Percentiles rank a stretch among this genome's conserved stretches.
phyloP scores from a whole-genome alignment of 2,888 invertebrate genomes.

The Hydroisotoma schaefferi region DNA sequence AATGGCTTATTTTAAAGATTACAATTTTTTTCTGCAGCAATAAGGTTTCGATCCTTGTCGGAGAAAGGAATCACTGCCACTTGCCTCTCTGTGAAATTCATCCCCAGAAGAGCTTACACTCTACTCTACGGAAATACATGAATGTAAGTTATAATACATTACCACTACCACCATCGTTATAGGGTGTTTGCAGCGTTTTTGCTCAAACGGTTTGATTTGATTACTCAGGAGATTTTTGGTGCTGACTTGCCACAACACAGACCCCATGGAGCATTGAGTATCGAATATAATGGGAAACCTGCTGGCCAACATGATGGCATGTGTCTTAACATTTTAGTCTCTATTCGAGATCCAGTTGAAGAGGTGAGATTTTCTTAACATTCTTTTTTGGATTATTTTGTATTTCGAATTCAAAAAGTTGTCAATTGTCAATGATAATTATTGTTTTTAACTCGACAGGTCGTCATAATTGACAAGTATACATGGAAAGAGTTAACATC shows the following conservation, averaged over 20 bases:
- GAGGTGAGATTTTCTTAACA: constrained; percentile 54
- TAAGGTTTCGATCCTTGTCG: constrained; percentile 75
- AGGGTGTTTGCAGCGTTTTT: too few relatives aligned
- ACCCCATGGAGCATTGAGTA: constrained; percentile 72
- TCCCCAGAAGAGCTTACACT: constrained; percentile 78
- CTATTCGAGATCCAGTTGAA: constrained; percentile 78
- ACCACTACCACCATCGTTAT: neutral
- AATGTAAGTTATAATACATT: constrained; percentile 56
- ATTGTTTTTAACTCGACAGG: constrained; percentile 52
- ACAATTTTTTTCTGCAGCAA: constrained; percentile 58
- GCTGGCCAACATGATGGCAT: constrained; percentile 64
- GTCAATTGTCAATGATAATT: neutral
- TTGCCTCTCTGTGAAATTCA: constrained; percentile 85
- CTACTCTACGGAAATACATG: constrained; percentile 83
- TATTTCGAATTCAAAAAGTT: neutral
- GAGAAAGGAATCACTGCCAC: constrained; percentile 78
- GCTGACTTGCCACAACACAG: constrained; percentile 79
- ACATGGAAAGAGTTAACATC: constrained; percentile 79
- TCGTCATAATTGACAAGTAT: constrained; percentile 80
- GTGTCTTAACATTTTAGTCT: constrained; percentile 76
- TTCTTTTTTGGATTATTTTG: neutral
- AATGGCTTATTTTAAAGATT: too few relatives aligned
- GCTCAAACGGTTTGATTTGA: neutral
- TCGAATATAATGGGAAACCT: constrained; percentile 50
- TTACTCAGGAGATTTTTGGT: constrained; percentile 72